Base-by-base conservation (phyloP, 1,140 invertebrate genomes). In the Zaprionus camerounensis region DNA sequence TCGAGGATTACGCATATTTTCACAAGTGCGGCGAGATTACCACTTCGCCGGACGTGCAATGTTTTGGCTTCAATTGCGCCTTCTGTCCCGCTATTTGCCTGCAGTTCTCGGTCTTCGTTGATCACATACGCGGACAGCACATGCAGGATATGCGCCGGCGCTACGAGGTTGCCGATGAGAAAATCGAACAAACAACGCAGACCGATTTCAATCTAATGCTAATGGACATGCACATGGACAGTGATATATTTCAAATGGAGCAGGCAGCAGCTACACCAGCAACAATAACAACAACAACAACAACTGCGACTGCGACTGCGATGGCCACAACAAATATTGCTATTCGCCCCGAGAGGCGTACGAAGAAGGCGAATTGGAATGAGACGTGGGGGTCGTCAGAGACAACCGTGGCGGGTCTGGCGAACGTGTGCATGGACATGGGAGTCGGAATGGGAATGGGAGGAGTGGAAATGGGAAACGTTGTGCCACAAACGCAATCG, bases 21-120 rank as follows among this genome's bases (percentile, higher is more conserved):
- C 78, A 78, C 15, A 92, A 92, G 51, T 92, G 91, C 57, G 91
- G 91, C 24, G 91, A 92, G 77, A 92, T 92, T 24, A 92, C 91
- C 51, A 83, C 80, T 22, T 92, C 91, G 24, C 91, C 91, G 15
- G 91, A 92, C 69, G 78, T 81, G 17, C 81, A 92, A 77, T 79
- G 81, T 22, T 92, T 92, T 56, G 91, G 91, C n/a, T 91, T 92
- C 49, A 92, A 91, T 70, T 92, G 91, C 49, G 68, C 76, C 56
- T 92, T 92, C 31, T 92, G 91, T n/a, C 73, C 86, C 51, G 86
- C 83, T 7, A 92, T 92, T 79, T 92, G 91, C 62, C 62, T 92
- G 51, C 91, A 92, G 71, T 78, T 88, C 28, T 87, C 91, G 31
- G 83, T 92, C 9, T 92, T 92, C 44, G 76, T 88, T 62, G 81